phyloP scores from a whole-genome alignment of 1,140 invertebrate genomes.

The Drosophila punjabiensis region DNA sequence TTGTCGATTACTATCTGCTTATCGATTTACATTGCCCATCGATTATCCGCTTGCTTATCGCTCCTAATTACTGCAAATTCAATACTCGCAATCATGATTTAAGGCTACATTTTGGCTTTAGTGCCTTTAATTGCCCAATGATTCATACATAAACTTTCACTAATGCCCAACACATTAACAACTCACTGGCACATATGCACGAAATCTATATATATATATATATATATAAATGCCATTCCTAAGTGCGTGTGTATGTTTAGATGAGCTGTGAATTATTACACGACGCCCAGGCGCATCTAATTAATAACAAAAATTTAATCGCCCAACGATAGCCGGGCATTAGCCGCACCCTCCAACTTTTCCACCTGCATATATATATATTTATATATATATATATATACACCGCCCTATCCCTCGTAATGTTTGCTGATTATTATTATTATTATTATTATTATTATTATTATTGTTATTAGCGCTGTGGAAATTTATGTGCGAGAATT shows the following conservation, averaged over 20 bases:
- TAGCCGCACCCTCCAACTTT: conserved; percentile 10
- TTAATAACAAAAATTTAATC: conserved; percentile 82
- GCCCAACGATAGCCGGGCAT: conserved; percentile 66
- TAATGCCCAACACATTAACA: conserved; percentile 75
- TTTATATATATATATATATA: not conserved
- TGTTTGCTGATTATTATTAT: conserved; percentile 71
- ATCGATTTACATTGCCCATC: not conserved
- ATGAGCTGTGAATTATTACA: conserved; percentile 71
- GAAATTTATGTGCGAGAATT: conserved; percentile 73
- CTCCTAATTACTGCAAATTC: not conserved
- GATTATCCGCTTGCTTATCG: not conserved
- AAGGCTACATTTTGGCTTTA: conserved; percentile 14
- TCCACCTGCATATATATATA: not conserved
- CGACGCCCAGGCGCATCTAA: conserved; percentile 62
- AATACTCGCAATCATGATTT: conserved; percentile 5
- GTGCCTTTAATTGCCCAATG: conserved; percentile 34
- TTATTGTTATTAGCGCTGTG: conserved; percentile 77
- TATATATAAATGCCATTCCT: not conserved
- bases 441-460: conserved; percentile 81
- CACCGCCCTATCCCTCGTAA: not conserved
- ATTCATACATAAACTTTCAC: conserved; percentile 35
- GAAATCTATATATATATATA: not conserved
- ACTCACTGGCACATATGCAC: conserved; percentile 22
- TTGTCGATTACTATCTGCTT: not conserved
- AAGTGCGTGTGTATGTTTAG: conserved; percentile 5